Evolutionary conservation across 2,113 vertebrate genomes (phyloP), one percentile per base, ranked within the genome.

Genomic region (Fregata magnificens): DNA sequence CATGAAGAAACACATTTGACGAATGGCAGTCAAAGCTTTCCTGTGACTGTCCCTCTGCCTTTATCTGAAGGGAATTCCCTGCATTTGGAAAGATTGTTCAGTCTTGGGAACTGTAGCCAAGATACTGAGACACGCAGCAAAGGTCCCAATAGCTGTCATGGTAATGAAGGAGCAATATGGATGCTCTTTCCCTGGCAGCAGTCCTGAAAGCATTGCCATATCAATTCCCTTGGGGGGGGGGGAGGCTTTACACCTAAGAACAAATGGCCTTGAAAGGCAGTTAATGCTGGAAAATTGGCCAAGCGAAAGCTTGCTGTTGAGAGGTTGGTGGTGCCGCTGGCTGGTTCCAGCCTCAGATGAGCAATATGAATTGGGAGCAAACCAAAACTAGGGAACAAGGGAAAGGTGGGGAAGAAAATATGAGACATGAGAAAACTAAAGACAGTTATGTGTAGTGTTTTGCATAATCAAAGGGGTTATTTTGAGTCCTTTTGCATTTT

Each of bases 21-120:
- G 62, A 91, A 55, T n/a, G 70, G 11, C 59, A 90, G 62, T 58
- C 32, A n/a, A 6, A 80, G 81, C 61, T 65, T 82, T 70, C 82
- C 93, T 42, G 32, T 77, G 87, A 32, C 15, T 3, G 81, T 71
- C 65, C 52, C 56, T 70, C 40, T 55, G 31, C 56, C 69, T 71
- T 69, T 69, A 78, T 88, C 81, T 34, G 1, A 61, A 85, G 92
- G 86, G 92, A 95, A 86, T 89, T 94, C 94, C 96, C 91, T 96
- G 84, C 52, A 8, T 94, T 95, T 94, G 73, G 94, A 82, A 93
- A 87, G 81, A 77, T 53, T 91, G 72, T 79, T 94, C n/a, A 49
- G 82, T 47, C 86, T 92, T 2, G 0, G 86, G 90, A 92, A 47
- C n/a, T 9, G 72, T 81, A 92, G 91, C 93, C 93, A 96, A 93